Evolutionary conservation across 1,140 invertebrate species (phyloP), one percentile per base, ranked within the genome.

Genomic region (Diorhabda elongata): DNA sequence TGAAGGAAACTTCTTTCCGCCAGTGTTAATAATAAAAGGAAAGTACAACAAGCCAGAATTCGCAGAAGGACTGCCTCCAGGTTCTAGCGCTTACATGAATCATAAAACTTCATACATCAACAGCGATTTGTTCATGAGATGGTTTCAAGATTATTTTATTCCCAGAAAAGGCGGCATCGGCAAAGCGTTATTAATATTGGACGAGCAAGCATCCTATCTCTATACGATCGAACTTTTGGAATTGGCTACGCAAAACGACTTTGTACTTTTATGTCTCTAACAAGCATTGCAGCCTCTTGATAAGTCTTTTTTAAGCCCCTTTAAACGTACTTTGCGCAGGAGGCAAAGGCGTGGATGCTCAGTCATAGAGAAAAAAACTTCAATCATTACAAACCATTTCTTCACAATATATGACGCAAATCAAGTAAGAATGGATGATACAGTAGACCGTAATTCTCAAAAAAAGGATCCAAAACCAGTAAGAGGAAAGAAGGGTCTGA

Each of bases 121-220:
- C 43, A 43, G 69, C 26, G 70, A 73, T 42, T 44, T 78, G 9
- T 76, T 77, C 59, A 43, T 64, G 5, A 67, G 70, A 56, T 78
- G 75, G 74, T 43, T 77, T 2, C 41, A 66, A 26, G 64, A 71
- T 5, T 57, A 74, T 52, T 82, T 81, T 70, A 57, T 82, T 44
- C 76, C 77, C 4, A 59, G 59, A 8, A 83, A 82, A 67, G 26
- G 26, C 26, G 26, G 26, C 26, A 26, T 26, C 26, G 26, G 26
- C 26, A 26, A 26, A 26, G 26, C 26, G 26, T 26, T 26, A 26
- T 26, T 80, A 6, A 74, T 82, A 70, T 71, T 83, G 59, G 81
- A 83, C 71, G 77, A 80, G 5, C 80, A 82, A 69, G 68, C 71
- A 43, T 79, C 77, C 4, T 81, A 26, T 26, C 26, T 26, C 1